Conservation (phyloP, 2,888 invertebrate genomes). For the Plebejus anna region DNA sequence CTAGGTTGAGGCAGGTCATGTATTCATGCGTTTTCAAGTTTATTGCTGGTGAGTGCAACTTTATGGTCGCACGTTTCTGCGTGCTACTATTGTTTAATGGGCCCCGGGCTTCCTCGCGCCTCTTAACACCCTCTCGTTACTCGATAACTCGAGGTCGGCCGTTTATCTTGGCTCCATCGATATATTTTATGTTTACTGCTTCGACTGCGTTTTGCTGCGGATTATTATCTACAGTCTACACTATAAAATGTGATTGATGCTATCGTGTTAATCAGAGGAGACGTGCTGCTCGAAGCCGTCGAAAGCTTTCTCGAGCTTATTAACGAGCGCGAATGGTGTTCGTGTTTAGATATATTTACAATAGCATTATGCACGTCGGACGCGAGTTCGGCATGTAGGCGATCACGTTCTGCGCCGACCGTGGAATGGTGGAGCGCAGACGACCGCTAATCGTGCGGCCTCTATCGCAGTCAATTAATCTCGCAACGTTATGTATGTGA, state of each 20-base stretch:
- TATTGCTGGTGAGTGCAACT: conserved; percentile 56
- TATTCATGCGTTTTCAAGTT: conserved; percentile 51
- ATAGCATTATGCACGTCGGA: conserved; percentile 18
- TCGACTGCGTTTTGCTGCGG: conserved; percentile 42
- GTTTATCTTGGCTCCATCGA: conserved; percentile 62
- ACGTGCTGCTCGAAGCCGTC: neutral
- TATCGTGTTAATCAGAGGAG: conserved; percentile 36
- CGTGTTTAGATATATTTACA: conserved; percentile 22
- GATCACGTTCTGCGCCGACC: conserved; percentile 37
- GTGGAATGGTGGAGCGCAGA: conserved; percentile 44
- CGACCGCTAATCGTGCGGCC: conserved; percentile 56
- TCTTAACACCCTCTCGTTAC: conserved; percentile 41
- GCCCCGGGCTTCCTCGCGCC: conserved; percentile 51
- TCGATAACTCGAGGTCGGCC: conserved; percentile 59
- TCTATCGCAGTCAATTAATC: conserved; percentile 68
- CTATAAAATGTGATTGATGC: conserved; percentile 5
- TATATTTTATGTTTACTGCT: conserved; percentile 57
- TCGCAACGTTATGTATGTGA: conserved; percentile 54
- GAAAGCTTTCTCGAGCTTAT: neutral
- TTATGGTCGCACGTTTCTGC: conserved; percentile 72
- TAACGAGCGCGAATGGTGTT: neutral
- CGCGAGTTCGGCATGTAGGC: conserved; percentile 31
- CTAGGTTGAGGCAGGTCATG: conserved; percentile 63
- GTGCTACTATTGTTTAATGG: conserved; percentile 73
- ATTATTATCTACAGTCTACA: conserved; percentile 17